Percentiles rank a stretch among this genome's conserved stretches.
phyloP scores from a whole-genome alignment of 64 coral and sea anemone genomes.

The Montipora sp. region DNA sequence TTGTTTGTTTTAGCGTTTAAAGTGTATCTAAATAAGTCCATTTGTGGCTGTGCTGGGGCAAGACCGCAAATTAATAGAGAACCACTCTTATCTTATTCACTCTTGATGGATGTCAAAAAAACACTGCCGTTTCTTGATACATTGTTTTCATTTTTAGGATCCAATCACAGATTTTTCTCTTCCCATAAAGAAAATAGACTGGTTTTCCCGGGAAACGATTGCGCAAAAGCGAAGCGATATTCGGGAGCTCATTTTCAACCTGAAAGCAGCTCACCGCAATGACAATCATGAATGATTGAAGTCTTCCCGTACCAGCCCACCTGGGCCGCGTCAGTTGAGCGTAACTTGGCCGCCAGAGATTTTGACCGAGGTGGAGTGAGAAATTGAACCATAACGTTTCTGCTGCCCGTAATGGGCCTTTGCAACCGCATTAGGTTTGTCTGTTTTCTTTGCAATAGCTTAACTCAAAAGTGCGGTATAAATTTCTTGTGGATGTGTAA shows the following conservation, averaged over 20 bases:
- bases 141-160: slow-evolving; percentile 33
- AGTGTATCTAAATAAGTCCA: too few species aligned
- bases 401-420: too few species aligned
- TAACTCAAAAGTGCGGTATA: not conserved
- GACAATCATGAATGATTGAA: not conserved
- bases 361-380: not conserved
- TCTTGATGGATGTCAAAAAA: too few species aligned
- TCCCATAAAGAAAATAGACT: slow-evolving; percentile 45
- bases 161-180: slow-evolving; percentile 58
- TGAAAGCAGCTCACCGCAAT: slow-evolving; percentile 6
- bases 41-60: too few species aligned
- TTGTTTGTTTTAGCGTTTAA: too few species aligned
- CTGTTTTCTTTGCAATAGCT: not conserved
- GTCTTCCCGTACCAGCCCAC: not conserved
- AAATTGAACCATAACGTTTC: not conserved
- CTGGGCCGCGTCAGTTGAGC: not conserved
- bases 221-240: slow-evolving; percentile 55
- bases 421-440: not conserved
- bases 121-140: not conserved
- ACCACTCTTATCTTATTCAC: too few species aligned
- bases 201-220: slow-evolving; percentile 41
- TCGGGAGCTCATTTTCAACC: slow-evolving; percentile 12
- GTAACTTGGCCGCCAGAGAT: not conserved
- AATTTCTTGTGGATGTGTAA: not conserved
- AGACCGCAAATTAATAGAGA: too few species aligned